Percentiles rank a stretch among this genome's conserved stretches.
Evolutionary conservation across 2,888 invertebrate genomes (phyloP).

Genomic region (Lycocerus yunnanus): DNA sequence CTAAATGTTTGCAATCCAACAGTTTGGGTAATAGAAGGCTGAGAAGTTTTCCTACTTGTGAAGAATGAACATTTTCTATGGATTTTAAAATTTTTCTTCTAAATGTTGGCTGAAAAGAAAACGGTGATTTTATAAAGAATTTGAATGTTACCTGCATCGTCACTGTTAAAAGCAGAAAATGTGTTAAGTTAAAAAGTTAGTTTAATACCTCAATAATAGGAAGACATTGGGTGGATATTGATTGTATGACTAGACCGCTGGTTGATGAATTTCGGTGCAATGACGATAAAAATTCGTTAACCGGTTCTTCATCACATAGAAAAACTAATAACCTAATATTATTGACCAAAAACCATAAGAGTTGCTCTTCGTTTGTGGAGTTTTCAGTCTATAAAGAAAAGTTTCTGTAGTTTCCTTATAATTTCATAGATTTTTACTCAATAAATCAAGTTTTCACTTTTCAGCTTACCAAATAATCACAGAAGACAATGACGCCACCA

Average conservation of each 20-base stretch:
- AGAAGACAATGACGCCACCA: slow-evolving; percentile 49
- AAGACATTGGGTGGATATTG: slow-evolving; percentile 69
- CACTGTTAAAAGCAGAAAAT: no score
- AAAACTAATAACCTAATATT: slow-evolving; percentile 70
- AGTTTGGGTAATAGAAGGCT: slow-evolving; percentile 66
- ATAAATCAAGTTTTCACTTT: no score
- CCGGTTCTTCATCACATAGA: slow-evolving; percentile 68
- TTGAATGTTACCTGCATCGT: no score
- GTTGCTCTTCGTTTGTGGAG: slow-evolving; percentile 70
- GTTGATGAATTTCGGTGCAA: slow-evolving; percentile 68
- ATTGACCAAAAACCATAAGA: slow-evolving; percentile 78
- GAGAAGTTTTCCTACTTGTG: slow-evolving; percentile 74
- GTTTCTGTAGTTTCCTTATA: no score
- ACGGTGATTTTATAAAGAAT: neutral
- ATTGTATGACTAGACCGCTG: slow-evolving; percentile 73
- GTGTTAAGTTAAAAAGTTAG: no score
- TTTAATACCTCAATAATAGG: slow-evolving; percentile 55
- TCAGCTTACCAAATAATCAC: slow-evolving; percentile 75
- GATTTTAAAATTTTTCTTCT: slow-evolving; percentile 71
- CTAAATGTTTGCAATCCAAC: slow-evolving; percentile 69
- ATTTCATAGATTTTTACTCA: no score
- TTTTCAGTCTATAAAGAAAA: slow-evolving; percentile 65
- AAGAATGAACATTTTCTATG: slow-evolving; percentile 69
- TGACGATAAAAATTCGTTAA: slow-evolving; percentile 64
- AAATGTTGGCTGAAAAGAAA: slow-evolving; percentile 63